phyloP scores from a whole-genome alignment of 2,888 invertebrate genomes.

The Drosophila aldrichi region DNA sequence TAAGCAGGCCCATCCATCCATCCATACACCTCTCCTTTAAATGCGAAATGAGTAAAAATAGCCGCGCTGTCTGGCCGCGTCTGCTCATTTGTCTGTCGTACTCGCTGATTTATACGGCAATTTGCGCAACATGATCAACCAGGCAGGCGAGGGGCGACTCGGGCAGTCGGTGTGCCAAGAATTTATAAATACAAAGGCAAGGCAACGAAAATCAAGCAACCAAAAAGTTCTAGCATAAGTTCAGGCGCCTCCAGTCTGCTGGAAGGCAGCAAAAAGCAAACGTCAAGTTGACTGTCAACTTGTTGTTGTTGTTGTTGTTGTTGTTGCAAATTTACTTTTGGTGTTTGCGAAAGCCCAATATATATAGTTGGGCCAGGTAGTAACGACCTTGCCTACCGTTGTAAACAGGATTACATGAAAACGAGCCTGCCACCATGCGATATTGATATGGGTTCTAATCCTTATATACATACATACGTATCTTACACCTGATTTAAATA shows the following conservation, averaged over 20 bases:
- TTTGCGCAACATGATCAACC: conserved; percentile 70
- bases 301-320: conserved; percentile 10
- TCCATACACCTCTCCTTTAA: conserved; percentile 11
- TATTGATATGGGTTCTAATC: not conserved
- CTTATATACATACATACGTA: not conserved
- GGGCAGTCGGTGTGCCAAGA: conserved; percentile 13
- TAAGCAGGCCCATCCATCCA: too few species aligned
- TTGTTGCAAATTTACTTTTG: conserved; percentile 43
- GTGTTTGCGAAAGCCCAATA: conserved; percentile 17
- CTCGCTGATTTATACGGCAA: conserved; percentile 73
- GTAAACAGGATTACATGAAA: not conserved
- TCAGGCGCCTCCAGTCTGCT: conserved; percentile 55
- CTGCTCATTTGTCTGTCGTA: conserved; percentile 55
- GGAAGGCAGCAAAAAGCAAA: conserved; percentile 39
- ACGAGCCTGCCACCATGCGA: not conserved
- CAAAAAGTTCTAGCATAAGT: conserved; percentile 56
- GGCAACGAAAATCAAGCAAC: not conserved
- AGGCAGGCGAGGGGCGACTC: conserved; percentile 10
- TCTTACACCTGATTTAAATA: not conserved
- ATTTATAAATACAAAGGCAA: conserved; percentile 35
- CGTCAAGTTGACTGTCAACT: conserved; percentile 48
- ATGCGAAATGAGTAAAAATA: conserved; percentile 50
- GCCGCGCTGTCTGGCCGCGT: conserved; percentile 39
- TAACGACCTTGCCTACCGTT: not conserved
- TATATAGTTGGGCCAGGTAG: not conserved